Conservation (phyloP, 2,113 vertebrate genomes). For the Oenanthe melanoleuca region DNA sequence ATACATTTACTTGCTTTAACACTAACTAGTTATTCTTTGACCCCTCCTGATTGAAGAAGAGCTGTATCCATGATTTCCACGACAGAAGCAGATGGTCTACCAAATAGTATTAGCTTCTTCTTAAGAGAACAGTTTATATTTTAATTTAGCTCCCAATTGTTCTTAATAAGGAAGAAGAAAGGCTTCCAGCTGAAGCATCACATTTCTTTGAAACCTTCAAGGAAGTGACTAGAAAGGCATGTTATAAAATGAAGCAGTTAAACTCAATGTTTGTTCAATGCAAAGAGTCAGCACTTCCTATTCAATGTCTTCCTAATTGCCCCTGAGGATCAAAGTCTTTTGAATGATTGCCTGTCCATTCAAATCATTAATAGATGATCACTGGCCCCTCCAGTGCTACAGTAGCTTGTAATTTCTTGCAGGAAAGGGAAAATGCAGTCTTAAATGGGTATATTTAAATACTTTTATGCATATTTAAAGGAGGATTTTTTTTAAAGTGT, state of each 20-base stretch:
- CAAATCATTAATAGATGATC: background rate
- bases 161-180: background rate
- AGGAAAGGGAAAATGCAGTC: background rate
- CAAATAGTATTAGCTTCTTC: background rate
- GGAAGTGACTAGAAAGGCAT: slow-evolving; percentile 18
- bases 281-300: slow-evolving; percentile 45
- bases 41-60: background rate
- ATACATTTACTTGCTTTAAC: background rate
- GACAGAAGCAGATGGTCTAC: slow-evolving; percentile 21
- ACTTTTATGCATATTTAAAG: background rate
- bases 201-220: slow-evolving; percentile 17
- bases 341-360: slow-evolving; percentile 20
- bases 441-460: background rate
- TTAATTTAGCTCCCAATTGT: slow-evolving; percentile 24
- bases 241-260: slow-evolving; percentile 38
- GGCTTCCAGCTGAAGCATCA: slow-evolving; percentile 31
- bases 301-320: slow-evolving; percentile 35
- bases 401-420: background rate
- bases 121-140: slow-evolving; percentile 24
- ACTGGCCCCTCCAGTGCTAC: background rate
- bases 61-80: background rate
- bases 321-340: slow-evolving; percentile 41
- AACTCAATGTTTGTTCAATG: slow-evolving; percentile 34
- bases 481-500: background rate
- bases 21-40: background rate